Evolutionary conservation across 1,140 invertebrate species (phyloP), one percentile per base, ranked within the genome.

Genomic region (Lordiphosa clarofinis): DNA sequence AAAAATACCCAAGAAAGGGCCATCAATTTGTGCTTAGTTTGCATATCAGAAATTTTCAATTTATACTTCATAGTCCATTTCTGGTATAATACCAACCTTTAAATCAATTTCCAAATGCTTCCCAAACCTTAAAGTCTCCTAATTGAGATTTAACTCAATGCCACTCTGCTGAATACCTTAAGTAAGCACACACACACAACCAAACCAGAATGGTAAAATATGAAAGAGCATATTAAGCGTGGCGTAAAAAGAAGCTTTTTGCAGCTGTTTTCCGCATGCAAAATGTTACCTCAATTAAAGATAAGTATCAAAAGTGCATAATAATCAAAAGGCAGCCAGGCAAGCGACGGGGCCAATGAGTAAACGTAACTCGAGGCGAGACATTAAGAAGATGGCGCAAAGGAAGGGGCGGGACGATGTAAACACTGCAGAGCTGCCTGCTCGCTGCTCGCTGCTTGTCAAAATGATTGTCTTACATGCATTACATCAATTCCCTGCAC

Each of bases 401-500:
- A 4, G 47, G 13, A n/a, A 33, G 31, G 31, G 54, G 31, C 53
- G 61, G 19, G 15, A 15, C 15, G 15, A 15, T 15, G 15, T 15
- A 15, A 15, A 15, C 15, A 15, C 15, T 15, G 15, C 15, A 15
- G 15, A 19, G 39, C 24, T 28, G 24, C 24, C 24, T 56, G 52
- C 38, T 19, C 37, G 42, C 24, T 56, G 52, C 38, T 19, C 37
- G 42, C 44, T 81, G 71, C 66, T 66, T 76, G 75, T 81, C 75
- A 81, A 82, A 81, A 81, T 82, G 76, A 81, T 82, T 82, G 76
- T 81, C 72, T 81, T 81, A 81, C 76, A 81, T 82, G 76, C 76
- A 81, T 81, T 81, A 82, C 76, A 52, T 57, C 44, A 57, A 39
- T 52, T 66, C 54, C 65, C 36, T 21, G 28, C 31, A 2, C 33